Conservation (phyloP, 2,797 vertebrate species). For the Dicrostonyx torquatus region DNA sequence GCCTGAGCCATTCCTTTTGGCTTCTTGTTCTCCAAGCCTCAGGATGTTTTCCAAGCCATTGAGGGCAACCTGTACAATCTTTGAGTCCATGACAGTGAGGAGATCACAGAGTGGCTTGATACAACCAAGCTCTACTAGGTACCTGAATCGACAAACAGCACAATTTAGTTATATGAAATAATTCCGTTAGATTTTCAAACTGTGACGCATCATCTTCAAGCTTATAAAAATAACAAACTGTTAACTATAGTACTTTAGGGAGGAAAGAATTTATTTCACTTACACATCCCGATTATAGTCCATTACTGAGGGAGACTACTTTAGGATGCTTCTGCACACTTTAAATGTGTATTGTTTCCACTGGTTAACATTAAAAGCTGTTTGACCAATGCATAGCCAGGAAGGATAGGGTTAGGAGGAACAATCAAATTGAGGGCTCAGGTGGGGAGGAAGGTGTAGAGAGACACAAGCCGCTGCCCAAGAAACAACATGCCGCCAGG, state of each 20-base stretch:
- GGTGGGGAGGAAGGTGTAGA: too few species aligned
- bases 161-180: constrained; percentile 31
- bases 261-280: not conserved
- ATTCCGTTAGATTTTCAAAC: constrained; percentile 23
- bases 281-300: not conserved
- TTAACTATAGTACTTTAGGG: not conserved
- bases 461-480: too few species aligned
- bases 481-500: too few species aligned
- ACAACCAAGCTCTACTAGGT: constrained; percentile 96
- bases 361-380: too few species aligned
- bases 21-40: constrained; percentile 96
- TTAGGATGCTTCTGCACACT: too few species aligned
- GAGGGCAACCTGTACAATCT: constrained; percentile 97
- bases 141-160: constrained; percentile 86
- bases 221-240: not conserved
- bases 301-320: not conserved
- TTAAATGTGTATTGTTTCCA: too few species aligned
- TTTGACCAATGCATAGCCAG: too few species aligned
- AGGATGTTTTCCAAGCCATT: constrained; percentile 98
- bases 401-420: too few species aligned
- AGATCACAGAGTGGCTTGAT: constrained; percentile 98
- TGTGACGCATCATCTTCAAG: constrained; percentile 11
- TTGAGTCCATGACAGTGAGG: constrained; percentile 98
- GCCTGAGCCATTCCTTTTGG: constrained; percentile 93
- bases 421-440: too few species aligned